Evolutionary conservation across 2,113 vertebrate genomes (phyloP).

Genomic region (Notechis scutatus): DNA sequence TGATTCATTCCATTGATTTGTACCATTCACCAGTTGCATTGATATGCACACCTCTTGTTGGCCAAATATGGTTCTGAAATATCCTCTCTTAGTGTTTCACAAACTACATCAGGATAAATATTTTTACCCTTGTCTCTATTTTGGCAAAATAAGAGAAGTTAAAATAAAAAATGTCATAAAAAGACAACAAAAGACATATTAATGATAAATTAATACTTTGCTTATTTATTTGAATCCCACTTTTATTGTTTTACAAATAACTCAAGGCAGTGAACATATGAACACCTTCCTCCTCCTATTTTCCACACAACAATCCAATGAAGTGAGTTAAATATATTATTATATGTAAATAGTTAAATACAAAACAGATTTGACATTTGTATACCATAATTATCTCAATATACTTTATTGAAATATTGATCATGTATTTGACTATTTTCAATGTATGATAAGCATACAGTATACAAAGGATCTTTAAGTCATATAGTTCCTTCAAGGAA

Average conservation of each 20-base stretch:
- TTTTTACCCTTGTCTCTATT: not conserved
- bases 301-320: no score
- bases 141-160: not conserved
- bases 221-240: not conserved
- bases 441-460: not conserved
- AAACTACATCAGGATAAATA: not conserved
- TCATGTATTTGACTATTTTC: not conserved
- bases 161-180: not conserved
- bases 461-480: not conserved
- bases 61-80: not conserved
- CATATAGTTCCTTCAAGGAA: not conserved
- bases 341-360: no score
- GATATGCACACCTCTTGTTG: not conserved
- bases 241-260: not conserved
- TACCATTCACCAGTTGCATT: constrained; percentile 8
- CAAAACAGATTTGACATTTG: not conserved
- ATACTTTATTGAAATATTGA: not conserved
- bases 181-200: fast-evolving
- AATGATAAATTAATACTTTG: not conserved
- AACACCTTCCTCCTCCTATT: not conserved
- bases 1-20: constrained; percentile 28
- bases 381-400: not conserved
- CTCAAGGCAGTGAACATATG: not conserved
- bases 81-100: not conserved
- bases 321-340: no score